Evolutionary conservation across 2,888 invertebrate species (phyloP).

Genomic region (Harpagoxenus sublaevis): DNA sequence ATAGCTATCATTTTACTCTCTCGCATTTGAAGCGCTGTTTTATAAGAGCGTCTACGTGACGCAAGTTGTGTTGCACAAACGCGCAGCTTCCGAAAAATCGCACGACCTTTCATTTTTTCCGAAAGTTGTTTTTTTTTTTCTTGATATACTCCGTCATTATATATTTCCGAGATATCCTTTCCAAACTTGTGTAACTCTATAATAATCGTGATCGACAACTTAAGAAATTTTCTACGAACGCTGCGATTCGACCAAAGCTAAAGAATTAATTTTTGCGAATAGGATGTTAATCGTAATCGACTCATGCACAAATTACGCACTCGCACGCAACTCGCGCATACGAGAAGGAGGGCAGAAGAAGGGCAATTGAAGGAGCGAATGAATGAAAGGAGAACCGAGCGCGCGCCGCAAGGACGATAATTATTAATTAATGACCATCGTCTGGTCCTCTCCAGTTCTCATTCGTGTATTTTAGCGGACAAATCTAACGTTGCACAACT

Average conservation of each 20-base stretch:
- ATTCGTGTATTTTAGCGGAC: conserved; percentile 73
- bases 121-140: not conserved
- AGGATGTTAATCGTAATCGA: conserved; percentile 42
- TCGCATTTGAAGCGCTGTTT: conserved; percentile 5
- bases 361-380: conserved; percentile 19
- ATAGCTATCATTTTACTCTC: conserved; percentile 3
- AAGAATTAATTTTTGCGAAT: conserved; percentile 54
- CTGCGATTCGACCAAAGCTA: conserved; percentile 62
- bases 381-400: conserved; percentile 25
- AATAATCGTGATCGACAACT: conserved; percentile 14
- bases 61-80: conserved; percentile 44
- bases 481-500: conserved; percentile 80
- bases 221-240: conserved; percentile 53
- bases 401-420: conserved; percentile 61
- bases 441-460: conserved; percentile 69
- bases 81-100: not conserved
- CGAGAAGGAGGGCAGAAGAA: not conserved
- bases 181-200: not conserved
- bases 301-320: conserved; percentile 67
- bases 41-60: not conserved
- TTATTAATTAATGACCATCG: conserved; percentile 58
- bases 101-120: not conserved
- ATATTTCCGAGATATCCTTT: conserved; percentile 1
- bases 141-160: not conserved
- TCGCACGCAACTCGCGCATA: conserved; percentile 55